These are phyloP conservation scores for Eclectus roratus DNA, from an alignment of 2,113 vertebrate species.

Conservation along the genomic window DNA sequence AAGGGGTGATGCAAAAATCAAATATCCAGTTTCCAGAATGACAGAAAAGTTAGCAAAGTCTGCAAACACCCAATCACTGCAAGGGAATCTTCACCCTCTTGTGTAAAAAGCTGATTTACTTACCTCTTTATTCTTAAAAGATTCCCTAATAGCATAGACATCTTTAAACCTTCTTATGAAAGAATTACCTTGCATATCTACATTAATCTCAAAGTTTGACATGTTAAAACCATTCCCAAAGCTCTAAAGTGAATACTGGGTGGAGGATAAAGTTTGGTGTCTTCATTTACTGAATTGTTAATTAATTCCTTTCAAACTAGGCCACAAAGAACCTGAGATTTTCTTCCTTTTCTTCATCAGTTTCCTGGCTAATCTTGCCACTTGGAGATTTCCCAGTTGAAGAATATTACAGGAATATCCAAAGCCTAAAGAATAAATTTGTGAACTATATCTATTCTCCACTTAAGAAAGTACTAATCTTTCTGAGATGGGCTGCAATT, in stretches of 20 bases:
- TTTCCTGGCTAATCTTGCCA: slow-evolving; percentile 35
- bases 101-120: slow-evolving; percentile 2
- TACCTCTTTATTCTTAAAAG: neutral
- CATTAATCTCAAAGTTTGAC: slow-evolving; percentile 38
- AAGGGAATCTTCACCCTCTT: neutral
- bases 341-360: slow-evolving; percentile 10
- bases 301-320: slow-evolving; percentile 20
- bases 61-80: neutral
- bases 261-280: slow-evolving; percentile 45
- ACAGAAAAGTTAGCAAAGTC: neutral
- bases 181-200: slow-evolving; percentile 37
- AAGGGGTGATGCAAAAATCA: neutral
- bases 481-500: slow-evolving; percentile 23
- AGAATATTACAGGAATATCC: slow-evolving; percentile 16
- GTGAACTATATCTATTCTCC: neutral
- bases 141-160: neutral
- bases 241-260: slow-evolving; percentile 22
- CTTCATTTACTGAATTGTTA: slow-evolving; percentile 60
- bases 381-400: neutral
- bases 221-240: slow-evolving; percentile 41
- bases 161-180: slow-evolving; percentile 46
- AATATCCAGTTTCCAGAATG: neutral
- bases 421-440: slow-evolving; percentile 17
- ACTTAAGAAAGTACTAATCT: slow-evolving; percentile 10
- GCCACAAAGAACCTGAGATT: slow-evolving; percentile 36